Evolutionary conservation across 2,797 vertebrate species (phyloP), one percentile per base, ranked within the genome.

Genomic region (Sparus aurata): DNA sequence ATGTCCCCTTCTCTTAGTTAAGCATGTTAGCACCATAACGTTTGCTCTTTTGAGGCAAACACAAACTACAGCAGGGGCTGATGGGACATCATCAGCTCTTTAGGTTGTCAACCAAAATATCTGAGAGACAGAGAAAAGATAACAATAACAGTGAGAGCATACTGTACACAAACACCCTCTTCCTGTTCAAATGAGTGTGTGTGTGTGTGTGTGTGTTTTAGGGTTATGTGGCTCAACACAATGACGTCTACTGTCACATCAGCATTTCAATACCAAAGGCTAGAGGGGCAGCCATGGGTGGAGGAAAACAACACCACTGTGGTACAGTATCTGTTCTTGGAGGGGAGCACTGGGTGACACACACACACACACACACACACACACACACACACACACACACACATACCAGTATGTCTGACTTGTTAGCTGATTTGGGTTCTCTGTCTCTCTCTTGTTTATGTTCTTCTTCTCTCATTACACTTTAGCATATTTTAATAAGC

Each of bases 191-290:
- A 61, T 45, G 41, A 34, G 27, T 55, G 45, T 73, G 77, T 74
- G 62, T 63, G 47, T 62, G 54, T 45, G 25, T 27, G 27, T 27
- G 27, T 27, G 4, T 27, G 27, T 27, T 27, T 27, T 60, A 59
- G 52, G 38, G 61, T 34, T 30, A 66, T 69, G 43, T 47, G 61
- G n/a, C 43, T 66, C 5, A 61, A 20, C 43, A 85, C 85, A 90
- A 82, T 70, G 60, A 25, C 3, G 22, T 23, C 67, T 79, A 25
- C 77, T 86, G 54, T 88, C 62, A 79, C 75, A 69, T 72, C 73
- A 84, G 60, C 57, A 80, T 90, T 75, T 85, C 60, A 86, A 85
- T 83, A 78, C 69, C 49, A 86, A 80, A 55, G 62, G 25, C 65
- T 50, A 41, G 9, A 20, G 62, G 57, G 62, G 66, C 27, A 34